Evolutionary conservation across 2,113 vertebrate species (phyloP).

Genomic region (Microcebus ravelobensis): DNA sequence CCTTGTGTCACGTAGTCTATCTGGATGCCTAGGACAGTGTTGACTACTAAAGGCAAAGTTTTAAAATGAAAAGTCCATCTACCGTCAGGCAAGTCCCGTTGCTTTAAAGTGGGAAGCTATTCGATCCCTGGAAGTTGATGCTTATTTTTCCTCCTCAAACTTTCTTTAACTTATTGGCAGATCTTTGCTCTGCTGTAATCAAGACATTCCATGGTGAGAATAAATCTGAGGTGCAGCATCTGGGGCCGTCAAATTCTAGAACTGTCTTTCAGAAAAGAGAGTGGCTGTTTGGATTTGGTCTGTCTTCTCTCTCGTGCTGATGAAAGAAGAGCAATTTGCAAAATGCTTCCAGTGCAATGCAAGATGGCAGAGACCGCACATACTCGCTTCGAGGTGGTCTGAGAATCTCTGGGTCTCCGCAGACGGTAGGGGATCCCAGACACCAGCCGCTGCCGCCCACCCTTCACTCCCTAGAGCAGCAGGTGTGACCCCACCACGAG

Average conservation of each 20-base stretch:
- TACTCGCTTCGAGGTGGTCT: too few relatives aligned
- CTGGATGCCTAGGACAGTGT: neutral
- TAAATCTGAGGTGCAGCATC: neutral
- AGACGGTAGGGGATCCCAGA: neutral
- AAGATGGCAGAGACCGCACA: neutral
- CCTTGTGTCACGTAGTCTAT: neutral
- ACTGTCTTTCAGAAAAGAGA: neutral
- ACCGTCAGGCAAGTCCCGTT: neutral
- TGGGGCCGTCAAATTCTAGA: neutral
- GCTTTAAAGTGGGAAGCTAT: neutral
- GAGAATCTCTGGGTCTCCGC: neutral
- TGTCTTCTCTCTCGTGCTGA: neutral
- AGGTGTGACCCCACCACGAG: neutral
- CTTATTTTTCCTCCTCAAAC: neutral
- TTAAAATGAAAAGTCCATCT: neutral
- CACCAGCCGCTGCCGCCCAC: fast-evolving
- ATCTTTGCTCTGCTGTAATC: neutral
- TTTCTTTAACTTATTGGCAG: neutral
- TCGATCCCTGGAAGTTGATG: neutral
- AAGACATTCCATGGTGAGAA: neutral
- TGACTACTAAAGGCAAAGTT: neutral
- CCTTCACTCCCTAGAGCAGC: neutral
- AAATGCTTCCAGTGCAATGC: neutral
- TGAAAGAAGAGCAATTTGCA: neutral
- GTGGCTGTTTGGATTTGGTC: neutral